Evolutionary conservation across 2,797 vertebrate genomes (phyloP).

Genomic region (Muscicapa comitata): DNA sequence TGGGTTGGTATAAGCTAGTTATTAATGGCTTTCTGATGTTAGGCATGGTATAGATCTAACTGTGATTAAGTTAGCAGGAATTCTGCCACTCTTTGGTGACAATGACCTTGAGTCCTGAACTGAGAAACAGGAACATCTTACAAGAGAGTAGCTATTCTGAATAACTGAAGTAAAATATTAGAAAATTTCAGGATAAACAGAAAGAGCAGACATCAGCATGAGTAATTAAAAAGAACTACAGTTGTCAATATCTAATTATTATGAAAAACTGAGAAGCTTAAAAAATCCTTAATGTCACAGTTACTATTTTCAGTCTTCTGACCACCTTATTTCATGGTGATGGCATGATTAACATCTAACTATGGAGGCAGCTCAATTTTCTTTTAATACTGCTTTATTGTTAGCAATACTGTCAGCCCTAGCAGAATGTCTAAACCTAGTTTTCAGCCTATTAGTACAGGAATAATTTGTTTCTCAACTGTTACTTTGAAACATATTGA

Average conservation of each 20-base stretch:
- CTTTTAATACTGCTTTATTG: background rate
- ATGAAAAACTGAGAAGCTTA: background rate
- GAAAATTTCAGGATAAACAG: background rate
- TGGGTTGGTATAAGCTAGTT: slow-evolving; percentile 16
- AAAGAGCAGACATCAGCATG: background rate
- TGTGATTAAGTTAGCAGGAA: slow-evolving; percentile 28
- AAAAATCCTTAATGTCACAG: background rate
- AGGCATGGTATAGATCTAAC: background rate
- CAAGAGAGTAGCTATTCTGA: background rate
- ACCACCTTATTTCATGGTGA: background rate
- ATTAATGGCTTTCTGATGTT: slow-evolving; percentile 35
- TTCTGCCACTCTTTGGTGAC: background rate
- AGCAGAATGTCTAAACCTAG: background rate
- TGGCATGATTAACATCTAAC: background rate
- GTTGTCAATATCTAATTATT: background rate
- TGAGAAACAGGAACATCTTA: background rate
- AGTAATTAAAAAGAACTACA: background rate
- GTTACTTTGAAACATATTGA: slow-evolving; percentile 50
- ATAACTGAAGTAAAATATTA: background rate
- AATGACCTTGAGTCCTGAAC: background rate
- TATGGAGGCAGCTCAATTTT: background rate
- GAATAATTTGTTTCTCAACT: slow-evolving; percentile 30
- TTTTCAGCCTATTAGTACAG: background rate
- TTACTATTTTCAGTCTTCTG: background rate
- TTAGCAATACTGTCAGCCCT: background rate